A percentile compares a stretch with the other conserved stretches of the same genome.
Conservation (phyloP, 2,797 vertebrate species). For the Platyrinchus mystaceus region DNA sequence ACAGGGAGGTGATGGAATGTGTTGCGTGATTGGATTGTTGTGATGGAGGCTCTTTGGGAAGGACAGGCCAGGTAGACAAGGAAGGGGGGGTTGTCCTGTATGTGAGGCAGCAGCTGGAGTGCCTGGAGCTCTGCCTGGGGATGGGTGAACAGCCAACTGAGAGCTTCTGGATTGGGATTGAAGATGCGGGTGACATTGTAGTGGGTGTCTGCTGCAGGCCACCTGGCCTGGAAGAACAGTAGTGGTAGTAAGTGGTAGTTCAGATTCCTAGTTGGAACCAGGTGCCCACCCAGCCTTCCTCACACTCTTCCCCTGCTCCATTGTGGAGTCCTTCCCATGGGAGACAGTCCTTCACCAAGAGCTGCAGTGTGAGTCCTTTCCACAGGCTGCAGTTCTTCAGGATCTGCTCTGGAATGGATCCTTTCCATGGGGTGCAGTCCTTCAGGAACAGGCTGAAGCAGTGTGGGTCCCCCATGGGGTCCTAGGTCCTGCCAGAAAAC, state of each 20-base stretch:
- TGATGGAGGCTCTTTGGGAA: background rate
- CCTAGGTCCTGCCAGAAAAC: background rate
- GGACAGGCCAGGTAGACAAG: background rate
- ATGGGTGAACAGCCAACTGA: background rate
- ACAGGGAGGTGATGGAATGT: background rate
- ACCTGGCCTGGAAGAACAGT: background rate
- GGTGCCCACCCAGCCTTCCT: background rate
- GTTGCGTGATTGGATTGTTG: background rate
- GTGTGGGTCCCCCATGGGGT: rapidly evolving
- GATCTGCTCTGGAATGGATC: background rate
- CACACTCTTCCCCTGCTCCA: background rate
- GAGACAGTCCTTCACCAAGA: background rate
- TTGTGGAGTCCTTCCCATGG: background rate
- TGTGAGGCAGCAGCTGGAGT: background rate
- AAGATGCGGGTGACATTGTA: background rate
- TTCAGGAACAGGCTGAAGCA: background rate
- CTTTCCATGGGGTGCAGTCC: background rate
- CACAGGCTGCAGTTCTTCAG: background rate
- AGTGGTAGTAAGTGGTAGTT: background rate
- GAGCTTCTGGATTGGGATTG: background rate
- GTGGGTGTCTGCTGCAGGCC: background rate
- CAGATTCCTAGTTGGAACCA: background rate
- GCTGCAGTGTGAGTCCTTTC: background rate
- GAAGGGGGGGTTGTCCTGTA: background rate
- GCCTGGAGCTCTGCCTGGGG: background rate